Evolutionary conservation across 2,797 vertebrate species (phyloP).

Genomic region (Otolemur crassicaudatus): DNA sequence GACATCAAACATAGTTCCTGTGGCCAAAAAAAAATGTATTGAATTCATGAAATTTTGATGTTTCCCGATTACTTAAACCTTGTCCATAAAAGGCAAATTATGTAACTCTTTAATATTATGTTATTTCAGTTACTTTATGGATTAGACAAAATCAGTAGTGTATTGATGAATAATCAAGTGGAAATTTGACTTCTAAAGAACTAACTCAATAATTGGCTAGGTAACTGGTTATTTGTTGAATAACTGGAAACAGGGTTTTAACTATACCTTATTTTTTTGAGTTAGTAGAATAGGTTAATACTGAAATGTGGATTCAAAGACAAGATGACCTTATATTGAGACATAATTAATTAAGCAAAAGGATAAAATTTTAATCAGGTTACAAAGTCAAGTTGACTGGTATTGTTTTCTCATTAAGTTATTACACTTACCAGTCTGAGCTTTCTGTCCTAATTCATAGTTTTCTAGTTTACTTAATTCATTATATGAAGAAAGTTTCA

Average conservation of each 20-base stretch:
- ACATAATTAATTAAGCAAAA: neutral
- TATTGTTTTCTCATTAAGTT: constrained; percentile 1
- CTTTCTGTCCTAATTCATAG: neutral
- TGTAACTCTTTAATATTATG: neutral
- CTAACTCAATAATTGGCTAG: neutral
- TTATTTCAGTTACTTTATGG: neutral
- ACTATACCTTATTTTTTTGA: neutral
- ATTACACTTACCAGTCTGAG: neutral
- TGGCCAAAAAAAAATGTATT: neutral
- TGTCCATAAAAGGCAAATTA: neutral
- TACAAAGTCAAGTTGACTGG: neutral
- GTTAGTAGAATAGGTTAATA: neutral
- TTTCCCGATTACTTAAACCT: neutral
- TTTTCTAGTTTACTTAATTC: constrained; percentile 29
- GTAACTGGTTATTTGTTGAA: neutral
- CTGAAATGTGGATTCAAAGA: neutral
- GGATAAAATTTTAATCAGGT: neutral
- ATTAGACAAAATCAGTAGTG: neutral
- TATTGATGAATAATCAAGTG: neutral
- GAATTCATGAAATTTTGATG: neutral
- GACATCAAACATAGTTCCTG: neutral
- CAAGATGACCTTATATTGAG: neutral
- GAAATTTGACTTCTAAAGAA: neutral
- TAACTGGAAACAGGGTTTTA: neutral
- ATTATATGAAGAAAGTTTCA: neutral